Conservation (phyloP, 2,113 vertebrate species). For the Cryptomyrus ogoouensis region DNA sequence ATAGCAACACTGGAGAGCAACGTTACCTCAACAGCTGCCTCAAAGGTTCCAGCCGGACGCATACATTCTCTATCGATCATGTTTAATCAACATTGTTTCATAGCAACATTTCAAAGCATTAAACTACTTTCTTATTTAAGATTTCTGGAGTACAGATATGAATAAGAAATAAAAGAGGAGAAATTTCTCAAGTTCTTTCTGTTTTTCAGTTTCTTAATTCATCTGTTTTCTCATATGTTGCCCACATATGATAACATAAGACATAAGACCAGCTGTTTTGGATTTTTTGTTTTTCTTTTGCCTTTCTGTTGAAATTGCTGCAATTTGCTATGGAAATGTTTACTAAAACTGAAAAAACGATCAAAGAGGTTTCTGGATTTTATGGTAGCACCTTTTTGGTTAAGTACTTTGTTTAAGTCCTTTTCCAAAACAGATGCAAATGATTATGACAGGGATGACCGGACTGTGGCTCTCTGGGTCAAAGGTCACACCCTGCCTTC, state of each 20-base stretch:
- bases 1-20: background rate
- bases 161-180: background rate
- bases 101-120: background rate
- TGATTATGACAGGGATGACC: slow-evolving; percentile 16
- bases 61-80: background rate
- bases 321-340: background rate
- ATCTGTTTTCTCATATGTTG: background rate
- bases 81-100: background rate
- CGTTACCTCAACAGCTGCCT: background rate
- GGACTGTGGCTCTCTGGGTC: background rate
- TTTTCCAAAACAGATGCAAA: background rate
- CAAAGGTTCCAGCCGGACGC: background rate
- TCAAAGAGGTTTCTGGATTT: background rate
- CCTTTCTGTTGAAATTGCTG: background rate
- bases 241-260: background rate
- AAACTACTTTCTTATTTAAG: background rate
- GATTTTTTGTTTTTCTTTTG: background rate
- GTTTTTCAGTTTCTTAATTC: background rate
- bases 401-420: background rate
- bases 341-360: background rate
- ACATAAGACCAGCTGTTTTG: background rate
- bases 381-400: background rate
- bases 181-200: background rate
- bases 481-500: slow-evolving; percentile 22
- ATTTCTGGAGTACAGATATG: background rate